Evolutionary conservation across 2,113 vertebrate genomes (phyloP), one percentile per base, ranked within the genome.

Genomic region (Calyptommatus sinebrachiatus): DNA sequence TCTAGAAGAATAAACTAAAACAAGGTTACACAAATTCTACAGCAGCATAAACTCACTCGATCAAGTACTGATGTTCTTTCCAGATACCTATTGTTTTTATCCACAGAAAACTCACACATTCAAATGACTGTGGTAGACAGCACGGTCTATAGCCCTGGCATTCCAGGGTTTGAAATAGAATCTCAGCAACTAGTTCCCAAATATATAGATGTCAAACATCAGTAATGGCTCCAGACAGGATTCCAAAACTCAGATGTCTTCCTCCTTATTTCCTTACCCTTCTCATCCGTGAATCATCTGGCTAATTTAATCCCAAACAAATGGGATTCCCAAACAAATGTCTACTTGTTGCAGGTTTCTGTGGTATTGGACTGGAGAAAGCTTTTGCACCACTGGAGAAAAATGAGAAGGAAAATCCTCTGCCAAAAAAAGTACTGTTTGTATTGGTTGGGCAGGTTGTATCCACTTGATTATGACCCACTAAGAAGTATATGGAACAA

Each of bases 241-340:
- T 5, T 35, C 45, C n/a, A 81, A 41, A 76, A 66, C 57, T 24
- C 70, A 57, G 41, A 48, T 70, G 70, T 65, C 82, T 57, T 79
- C 65, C 82, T 28, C 68, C 41, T 11, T 45, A 20, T 65, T 63
- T 28, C 26, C 67, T 24, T 50, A 5, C 48, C 35, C 26, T 57
- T 50, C 76, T 48, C 0, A 0, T 1, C 2, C 45, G n/a, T 80
- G 21, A 2, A 73, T 53, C 71, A 73, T n/a, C 68, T 22, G 0
- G 0, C 4, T 61, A 12, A 61, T 53, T 46, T 68, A 45, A 26
- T 0, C 48, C 8, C 66, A 24, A 29, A 57, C 28, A 41, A 16
- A 18, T 18, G 16, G 46, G 53, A 26, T 10, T 45, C 5, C 26
- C 67, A 21, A 68, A 10, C 8, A 14, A 26, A 57, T 21, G 2